Conservation (phyloP, 2,113 vertebrate species). For the Gymnorhina tibicen region DNA sequence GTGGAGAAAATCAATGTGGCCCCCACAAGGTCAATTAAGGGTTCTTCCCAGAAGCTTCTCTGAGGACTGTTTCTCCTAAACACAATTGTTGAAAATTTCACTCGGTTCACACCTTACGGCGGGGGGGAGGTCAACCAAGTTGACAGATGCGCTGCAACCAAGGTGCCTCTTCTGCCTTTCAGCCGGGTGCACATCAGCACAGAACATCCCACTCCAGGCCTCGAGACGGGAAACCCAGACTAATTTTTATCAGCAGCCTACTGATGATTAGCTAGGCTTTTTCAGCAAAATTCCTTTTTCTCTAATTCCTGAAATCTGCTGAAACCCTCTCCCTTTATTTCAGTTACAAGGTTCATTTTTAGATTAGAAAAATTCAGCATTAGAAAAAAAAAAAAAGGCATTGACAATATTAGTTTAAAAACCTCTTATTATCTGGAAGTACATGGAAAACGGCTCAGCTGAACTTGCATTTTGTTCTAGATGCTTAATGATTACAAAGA, state of each 20-base stretch:
- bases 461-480: slow-evolving; percentile 75
- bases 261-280: neutral
- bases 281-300: slow-evolving; percentile 34
- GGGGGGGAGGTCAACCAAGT: slow-evolving; percentile 23
- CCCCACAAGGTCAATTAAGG: slow-evolving; percentile 97
- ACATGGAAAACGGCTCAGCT: slow-evolving; percentile 67
- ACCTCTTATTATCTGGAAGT: slow-evolving; percentile 58
- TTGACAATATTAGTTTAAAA: slow-evolving; percentile 57
- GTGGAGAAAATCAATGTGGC: slow-evolving; percentile 92
- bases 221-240: neutral
- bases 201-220: neutral
- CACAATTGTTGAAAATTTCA: slow-evolving; percentile 33
- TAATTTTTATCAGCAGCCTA: slow-evolving; percentile 42
- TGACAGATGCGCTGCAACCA: neutral
- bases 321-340: slow-evolving; percentile 2
- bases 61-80: slow-evolving; percentile 72
- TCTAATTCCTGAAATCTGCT: slow-evolving; percentile 18
- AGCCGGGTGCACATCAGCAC: neutral
- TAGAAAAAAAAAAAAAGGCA: slow-evolving; percentile 21
- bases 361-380: slow-evolving; percentile 5
- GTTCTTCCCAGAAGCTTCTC: slow-evolving; percentile 78
- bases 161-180: slow-evolving; percentile 26
- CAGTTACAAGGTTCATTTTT: neutral
- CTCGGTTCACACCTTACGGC: slow-evolving; percentile 2
- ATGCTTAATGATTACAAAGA: slow-evolving; percentile 81